Evolutionary conservation across 2,888 invertebrate species (phyloP).

Genomic region (Caenorhabditis plicata): DNA sequence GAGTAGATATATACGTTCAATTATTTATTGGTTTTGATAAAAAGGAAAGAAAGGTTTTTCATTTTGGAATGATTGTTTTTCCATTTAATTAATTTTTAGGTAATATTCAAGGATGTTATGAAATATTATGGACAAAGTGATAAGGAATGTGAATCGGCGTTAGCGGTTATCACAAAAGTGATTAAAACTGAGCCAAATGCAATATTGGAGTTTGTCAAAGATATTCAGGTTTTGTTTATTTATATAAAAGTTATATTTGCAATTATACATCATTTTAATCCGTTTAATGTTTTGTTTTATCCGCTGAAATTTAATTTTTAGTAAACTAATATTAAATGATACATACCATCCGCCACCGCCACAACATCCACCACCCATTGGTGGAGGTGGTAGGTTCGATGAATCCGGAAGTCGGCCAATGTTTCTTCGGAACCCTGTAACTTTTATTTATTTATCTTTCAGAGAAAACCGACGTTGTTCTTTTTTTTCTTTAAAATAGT

Average conservation of each 20-base stretch:
- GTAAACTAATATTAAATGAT: constrained; percentile 1
- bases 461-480: neutral
- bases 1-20: constrained; percentile 12
- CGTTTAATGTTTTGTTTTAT: too few relatives aligned
- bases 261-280: too few relatives aligned
- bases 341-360: constrained; percentile 34
- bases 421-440: constrained; percentile 12
- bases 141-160: constrained; percentile 19
- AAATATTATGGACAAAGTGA: constrained; percentile 18
- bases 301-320: constrained; percentile 2
- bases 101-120: constrained; percentile 21
- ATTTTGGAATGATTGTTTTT: constrained; percentile 2
- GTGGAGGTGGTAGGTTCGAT: constrained; percentile 36
- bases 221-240: constrained; percentile 18
- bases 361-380: constrained; percentile 44
- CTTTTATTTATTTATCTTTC: too few relatives aligned
- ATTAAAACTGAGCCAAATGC: constrained; percentile 8
- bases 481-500: too few relatives aligned
- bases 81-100: neutral
- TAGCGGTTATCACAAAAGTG: constrained; percentile 17
- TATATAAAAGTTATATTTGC: neutral
- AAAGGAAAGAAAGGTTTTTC: constrained; percentile 8
- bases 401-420: constrained; percentile 26
- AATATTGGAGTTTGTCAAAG: constrained; percentile 9
- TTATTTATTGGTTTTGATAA: constrained; percentile 22